Percentiles rank a stretch among this genome's conserved stretches.
These are phyloP conservation scores for Vanacampus margaritifer DNA, from an alignment of 2,113 vertebrate species.

Conservation along the genomic window DNA sequence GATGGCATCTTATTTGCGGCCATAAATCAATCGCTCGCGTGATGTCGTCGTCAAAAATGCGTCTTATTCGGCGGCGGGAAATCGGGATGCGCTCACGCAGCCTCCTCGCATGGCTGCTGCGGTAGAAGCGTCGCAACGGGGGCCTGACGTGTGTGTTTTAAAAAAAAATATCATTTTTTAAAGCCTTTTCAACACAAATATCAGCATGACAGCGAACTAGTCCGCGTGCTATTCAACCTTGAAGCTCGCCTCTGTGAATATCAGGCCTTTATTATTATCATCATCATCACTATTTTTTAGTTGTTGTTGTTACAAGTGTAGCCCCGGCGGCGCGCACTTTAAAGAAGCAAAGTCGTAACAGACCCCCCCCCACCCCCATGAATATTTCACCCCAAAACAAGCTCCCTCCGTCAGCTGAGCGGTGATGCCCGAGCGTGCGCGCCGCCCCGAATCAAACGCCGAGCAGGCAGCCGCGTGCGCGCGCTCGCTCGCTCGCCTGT, in stretches of 20 bases:
- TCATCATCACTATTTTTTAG: neutral
- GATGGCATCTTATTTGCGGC: slow-evolving; percentile 27
- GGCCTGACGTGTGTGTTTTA: slow-evolving; percentile 26
- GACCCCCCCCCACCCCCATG: slow-evolving; percentile 17
- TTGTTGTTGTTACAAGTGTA: neutral
- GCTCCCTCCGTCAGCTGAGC: slow-evolving; percentile 57
- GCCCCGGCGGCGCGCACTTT: slow-evolving; percentile 23
- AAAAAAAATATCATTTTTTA: neutral
- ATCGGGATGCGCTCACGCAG: slow-evolving; percentile 7
- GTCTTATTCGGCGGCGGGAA: slow-evolving; percentile 24
- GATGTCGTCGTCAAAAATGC: slow-evolving; percentile 44
- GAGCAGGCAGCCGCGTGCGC: neutral
- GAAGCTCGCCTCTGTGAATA: slow-evolving; percentile 25
- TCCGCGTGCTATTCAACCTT: slow-evolving; percentile 46
- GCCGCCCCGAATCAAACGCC: slow-evolving; percentile 18
- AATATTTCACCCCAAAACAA: slow-evolving; percentile 66
- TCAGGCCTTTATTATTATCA: slow-evolving; percentile 17
- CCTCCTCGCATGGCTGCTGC: slow-evolving; percentile 6
- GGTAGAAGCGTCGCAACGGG: slow-evolving; percentile 29
- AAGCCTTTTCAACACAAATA: neutral
- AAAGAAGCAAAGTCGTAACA: slow-evolving; percentile 49
- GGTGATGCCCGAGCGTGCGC: slow-evolving; percentile 40
- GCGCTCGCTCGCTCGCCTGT: neutral
- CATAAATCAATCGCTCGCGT: slow-evolving; percentile 19
- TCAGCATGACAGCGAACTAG: slow-evolving; percentile 41